Evolutionary conservation across 2,113 vertebrate species (phyloP), one percentile per base, ranked within the genome.

Genomic region (Forbesichthys agassizii): DNA sequence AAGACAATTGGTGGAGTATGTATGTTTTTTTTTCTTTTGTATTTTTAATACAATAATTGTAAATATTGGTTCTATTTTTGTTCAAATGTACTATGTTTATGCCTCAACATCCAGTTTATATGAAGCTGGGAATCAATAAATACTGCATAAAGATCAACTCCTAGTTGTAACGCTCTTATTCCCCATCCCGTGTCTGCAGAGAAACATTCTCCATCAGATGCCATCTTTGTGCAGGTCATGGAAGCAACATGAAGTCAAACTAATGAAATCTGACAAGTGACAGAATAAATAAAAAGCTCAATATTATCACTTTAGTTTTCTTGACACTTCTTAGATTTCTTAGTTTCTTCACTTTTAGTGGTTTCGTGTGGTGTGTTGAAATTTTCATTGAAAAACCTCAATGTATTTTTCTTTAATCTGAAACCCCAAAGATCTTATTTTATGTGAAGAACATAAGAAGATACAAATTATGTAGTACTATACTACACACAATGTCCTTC

Each of bases 11-110:
- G 96, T 96, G 95, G 95, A 97, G 96, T 98, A 95, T 85, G 96
- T 96, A 96, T 97, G 93, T 82, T 94, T 97, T 20, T 27, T 93
- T 94, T 98, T 94, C 96, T 94, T 96, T 99, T 98, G 97, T 98
- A 98, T 99, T 99, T 98, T 98, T 96, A 98, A 99, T 99, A 99
- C 96, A 98, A 98, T 96, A 98, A 98, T 98, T 99, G 98, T 99
- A 99, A 95, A 99, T 99, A 98, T 95, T 96, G 98, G 97, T 98
- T 99, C 94, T 99, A 98, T 99, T 99, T 99, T 98, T 99, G 98
- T 99, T 98, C 95, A 99, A 98, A 99, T 96, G 98, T 98, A 98
- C 94, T 95, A 98, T 96, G 97, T 98, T 98, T 96, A 98, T 98
- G 96, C 96, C 95, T 98, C 96, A 96, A 96, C 94, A 94, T 96